Evolutionary conservation across 2,888 invertebrate genomes (phyloP).

Genomic region (Caenorhabditis becei): DNA sequence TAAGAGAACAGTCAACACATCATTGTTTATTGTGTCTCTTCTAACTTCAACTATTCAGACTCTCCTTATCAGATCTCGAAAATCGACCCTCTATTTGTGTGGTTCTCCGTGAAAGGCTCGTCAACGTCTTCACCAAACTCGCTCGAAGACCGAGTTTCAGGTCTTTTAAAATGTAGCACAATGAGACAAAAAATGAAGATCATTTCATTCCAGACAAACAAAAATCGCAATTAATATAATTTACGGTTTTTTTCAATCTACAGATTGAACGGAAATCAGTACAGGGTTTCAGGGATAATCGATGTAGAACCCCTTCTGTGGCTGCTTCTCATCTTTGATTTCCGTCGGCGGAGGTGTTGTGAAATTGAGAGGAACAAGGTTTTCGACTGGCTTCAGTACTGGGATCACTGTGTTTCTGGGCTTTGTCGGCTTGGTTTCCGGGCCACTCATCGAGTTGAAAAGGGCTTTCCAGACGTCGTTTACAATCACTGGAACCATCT

Average conservation of each 20-base stretch:
- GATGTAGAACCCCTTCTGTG: constrained; percentile 50
- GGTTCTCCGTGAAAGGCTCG: no score
- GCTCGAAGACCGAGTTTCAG: no score
- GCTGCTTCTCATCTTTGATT: constrained; percentile 40
- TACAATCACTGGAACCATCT: constrained; percentile 67
- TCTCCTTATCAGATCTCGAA: no score
- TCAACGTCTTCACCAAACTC: no score
- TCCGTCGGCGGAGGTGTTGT: constrained; percentile 12
- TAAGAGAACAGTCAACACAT: no score
- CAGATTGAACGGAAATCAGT: not conserved
- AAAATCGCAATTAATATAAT: constrained; percentile 45
- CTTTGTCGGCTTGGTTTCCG: constrained; percentile 16
- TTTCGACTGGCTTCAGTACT: constrained; percentile 26
- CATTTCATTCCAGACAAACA: not conserved
- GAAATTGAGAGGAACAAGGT: not conserved
- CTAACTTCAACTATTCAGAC: no score
- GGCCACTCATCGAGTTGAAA: constrained; percentile 57
- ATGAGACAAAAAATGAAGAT: not conserved
- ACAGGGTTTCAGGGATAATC: constrained; percentile 34
- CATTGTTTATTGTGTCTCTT: no score
- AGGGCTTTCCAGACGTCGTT: constrained; percentile 67
- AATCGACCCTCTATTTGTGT: no score
- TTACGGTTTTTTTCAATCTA: constrained; percentile 13
- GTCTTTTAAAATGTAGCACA: no score
- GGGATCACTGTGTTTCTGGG: not conserved